Evolutionary conservation across 2,797 vertebrate species (phyloP).

Genomic region (Cossypha dichroa): DNA sequence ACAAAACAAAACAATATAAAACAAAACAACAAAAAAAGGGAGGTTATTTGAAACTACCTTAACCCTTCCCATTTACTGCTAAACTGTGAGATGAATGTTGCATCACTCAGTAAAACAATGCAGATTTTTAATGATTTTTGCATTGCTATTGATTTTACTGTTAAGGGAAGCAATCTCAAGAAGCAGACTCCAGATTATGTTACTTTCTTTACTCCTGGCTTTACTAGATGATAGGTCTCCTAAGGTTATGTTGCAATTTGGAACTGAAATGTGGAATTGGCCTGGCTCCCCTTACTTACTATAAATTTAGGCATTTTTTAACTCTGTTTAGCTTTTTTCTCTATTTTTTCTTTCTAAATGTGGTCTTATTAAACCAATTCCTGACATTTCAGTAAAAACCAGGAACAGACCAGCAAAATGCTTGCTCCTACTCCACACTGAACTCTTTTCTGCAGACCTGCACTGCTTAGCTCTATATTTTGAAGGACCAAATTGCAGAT

Average conservation of each 20-base stretch:
- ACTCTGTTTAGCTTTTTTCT: neutral
- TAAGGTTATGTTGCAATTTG: neutral
- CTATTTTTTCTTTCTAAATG: neutral
- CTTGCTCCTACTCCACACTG: neutral
- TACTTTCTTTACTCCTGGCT: neutral
- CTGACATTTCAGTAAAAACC: neutral
- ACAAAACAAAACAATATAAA: fast-evolving
- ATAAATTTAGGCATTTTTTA: neutral
- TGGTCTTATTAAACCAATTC: neutral
- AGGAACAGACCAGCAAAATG: neutral
- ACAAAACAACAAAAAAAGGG: neutral
- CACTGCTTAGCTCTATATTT: neutral
- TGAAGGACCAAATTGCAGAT: neutral
- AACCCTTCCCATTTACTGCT: neutral
- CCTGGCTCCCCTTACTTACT: neutral
- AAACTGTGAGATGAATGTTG: neutral
- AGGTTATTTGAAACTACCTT: neutral
- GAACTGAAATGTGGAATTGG: neutral
- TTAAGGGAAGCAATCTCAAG: neutral
- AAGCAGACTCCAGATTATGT: neutral
- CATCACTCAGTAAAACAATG: fast-evolving
- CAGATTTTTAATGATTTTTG: neutral
- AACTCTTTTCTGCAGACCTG: neutral
- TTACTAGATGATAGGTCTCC: neutral
- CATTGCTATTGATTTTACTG: neutral